Evolutionary conservation across 2,888 invertebrate genomes (phyloP).

Genomic region (Craniophora ligustri): DNA sequence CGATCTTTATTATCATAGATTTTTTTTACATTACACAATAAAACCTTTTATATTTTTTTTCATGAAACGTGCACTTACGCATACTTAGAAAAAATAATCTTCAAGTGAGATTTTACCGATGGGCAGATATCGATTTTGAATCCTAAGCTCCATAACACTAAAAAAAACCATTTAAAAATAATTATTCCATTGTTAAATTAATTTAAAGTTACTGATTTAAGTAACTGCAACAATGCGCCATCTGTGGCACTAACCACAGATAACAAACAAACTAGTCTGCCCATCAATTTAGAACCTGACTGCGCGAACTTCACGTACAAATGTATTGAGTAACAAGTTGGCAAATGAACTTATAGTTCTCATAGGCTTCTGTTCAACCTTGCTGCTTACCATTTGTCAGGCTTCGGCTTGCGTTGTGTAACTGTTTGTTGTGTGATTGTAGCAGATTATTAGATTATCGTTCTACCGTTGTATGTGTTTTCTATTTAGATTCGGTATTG

Average conservation of each 20-base stretch:
- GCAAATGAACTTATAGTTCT: conserved; percentile 35
- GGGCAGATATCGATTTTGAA: too few species aligned
- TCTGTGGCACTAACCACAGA: not conserved
- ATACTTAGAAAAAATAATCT: too few species aligned
- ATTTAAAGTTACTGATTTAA: not conserved
- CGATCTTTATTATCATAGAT: too few species aligned
- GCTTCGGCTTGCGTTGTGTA: conserved; percentile 42
- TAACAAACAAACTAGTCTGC: not conserved
- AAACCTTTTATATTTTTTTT: too few species aligned
- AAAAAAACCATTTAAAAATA: too few species aligned
- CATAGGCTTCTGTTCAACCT: conserved; percentile 50
- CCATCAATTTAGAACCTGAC: conserved; percentile 13
- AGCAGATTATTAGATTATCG: not conserved
- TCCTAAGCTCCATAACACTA: too few species aligned
- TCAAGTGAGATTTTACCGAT: too few species aligned
- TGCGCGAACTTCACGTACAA: conserved; percentile 19
- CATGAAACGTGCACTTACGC: too few species aligned
- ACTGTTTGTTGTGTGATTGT: conserved; percentile 6
- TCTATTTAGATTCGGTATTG: too few species aligned
- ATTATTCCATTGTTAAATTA: too few species aligned
- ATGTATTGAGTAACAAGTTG: conserved; percentile 24
- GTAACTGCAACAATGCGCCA: not conserved
- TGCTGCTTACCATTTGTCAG: conserved; percentile 42
- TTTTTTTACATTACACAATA: too few species aligned
- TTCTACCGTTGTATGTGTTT: not conserved